Evolutionary conservation across 1,140 invertebrate species (phyloP), one percentile per base, ranked within the genome.

Genomic region (Lasioglossum albipes): DNA sequence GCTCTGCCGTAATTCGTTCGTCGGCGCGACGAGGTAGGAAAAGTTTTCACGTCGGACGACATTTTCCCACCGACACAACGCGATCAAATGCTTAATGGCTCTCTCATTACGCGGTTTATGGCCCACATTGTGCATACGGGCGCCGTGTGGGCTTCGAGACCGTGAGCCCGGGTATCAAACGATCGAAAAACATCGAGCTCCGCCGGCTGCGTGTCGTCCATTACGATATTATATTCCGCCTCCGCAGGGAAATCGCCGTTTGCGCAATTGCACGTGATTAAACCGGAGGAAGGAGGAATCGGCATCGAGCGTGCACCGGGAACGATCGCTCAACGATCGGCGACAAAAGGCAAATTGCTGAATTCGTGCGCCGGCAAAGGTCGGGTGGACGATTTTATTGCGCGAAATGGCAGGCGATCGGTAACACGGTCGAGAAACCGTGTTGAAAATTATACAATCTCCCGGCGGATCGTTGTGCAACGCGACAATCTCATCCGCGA

Each of bases 121-220:
- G 42, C 67, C 68, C 52, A 71, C 80, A 72, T 66, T 49, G 41
- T 18, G 7, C 41, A 27, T 59, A n/a, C 57, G 22, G 41, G 16
- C 41, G 70, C 12, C 42, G 80, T 72, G 80, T 82, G 75, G 80
- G 80, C 67, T 72, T 72, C 49, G 54, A 65, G 61, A 64, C n/a
- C 68, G 68, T 20, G 49, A 49, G 10, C 27, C 61, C 22, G 52
- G 49, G 65, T 76, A 72, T n/a, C 59, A 57, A 62, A 20, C 66
- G 41, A 69, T 52, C 73, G 66, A 81, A 81, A 78, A 57, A 81
- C 68, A 81, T 72, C 57, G 65, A 45, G 20, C 41, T 61, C 54
- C 20, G 42, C 13, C 64, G 18, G 62, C 42, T 9, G n/a, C 36
- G 79, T 52, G 54, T 61, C 52, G 45, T 62, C 52, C 72, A 20